Base-by-base conservation (phyloP, 1,140 invertebrate genomes). In the Orussus abietinus region DNA sequence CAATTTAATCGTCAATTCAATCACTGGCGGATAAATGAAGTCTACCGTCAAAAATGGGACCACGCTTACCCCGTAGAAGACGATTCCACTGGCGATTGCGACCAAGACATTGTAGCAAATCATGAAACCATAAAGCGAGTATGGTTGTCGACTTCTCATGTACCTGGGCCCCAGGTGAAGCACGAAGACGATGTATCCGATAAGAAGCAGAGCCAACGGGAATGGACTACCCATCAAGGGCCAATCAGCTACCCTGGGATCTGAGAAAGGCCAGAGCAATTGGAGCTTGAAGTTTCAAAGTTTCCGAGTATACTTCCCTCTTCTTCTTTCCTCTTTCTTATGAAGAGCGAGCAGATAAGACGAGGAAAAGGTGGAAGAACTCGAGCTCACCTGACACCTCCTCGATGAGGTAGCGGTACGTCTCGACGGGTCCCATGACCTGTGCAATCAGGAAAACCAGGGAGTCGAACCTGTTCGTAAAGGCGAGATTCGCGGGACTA, bases 231-330 rank as follows among this genome's bases (percentile, higher is more conserved):
- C 60, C 80, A 85, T 84, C 10, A 86, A 54, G 14, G 80, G 77
- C 86, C 87, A 92, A 58, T 87, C 78, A 51, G 84, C 82, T 45
- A 90, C 87, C 57, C 90, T 78, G 22, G 81, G 78, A 79, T 91
- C 88, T 88, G 62, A 32, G 72, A 77, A 47, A 51, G 42, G 41
- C 18, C 29, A 34, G 6, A 72, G 57, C 79, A 79, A 81, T n/a
- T n/a, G n/a, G n/a, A n/a, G n/a, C n/a, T n/a, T n/a, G n/a, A n/a
- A n/a, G n/a, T n/a, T n/a, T n/a, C n/a, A n/a, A n/a, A n/a, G n/a
- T n/a, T n/a, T n/a, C n/a, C n/a, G n/a, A n/a, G n/a, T n/a, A n/a
- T n/a, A n/a, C n/a, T n/a, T n/a, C n/a, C n/a, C n/a, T n/a, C n/a
- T n/a, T n/a, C n/a, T n/a, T n/a, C n/a, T n/a, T n/a, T n/a, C n/a